These are phyloP conservation scores for Drosophila helvetica DNA, from an alignment of 2,888 invertebrate genomes.

Conservation along the genomic window DNA sequence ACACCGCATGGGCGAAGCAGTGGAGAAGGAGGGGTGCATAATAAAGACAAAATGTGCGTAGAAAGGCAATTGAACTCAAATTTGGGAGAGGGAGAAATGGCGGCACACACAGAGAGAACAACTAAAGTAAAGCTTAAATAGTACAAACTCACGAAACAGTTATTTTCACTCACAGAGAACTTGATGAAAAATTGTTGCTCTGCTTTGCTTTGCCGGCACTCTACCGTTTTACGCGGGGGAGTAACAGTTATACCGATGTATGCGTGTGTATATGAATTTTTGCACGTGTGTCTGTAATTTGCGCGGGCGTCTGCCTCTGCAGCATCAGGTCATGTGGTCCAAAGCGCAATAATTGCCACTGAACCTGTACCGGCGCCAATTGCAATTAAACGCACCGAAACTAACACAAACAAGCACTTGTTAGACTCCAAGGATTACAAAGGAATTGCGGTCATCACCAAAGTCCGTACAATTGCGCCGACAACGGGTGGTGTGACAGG, in stretches of 20 bases:
- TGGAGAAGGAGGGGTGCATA: slow-evolving; percentile 11
- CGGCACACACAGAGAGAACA: background rate
- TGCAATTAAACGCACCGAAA: background rate
- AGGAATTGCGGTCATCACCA: background rate
- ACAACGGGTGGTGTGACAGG: background rate
- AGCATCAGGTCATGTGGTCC: slow-evolving; percentile 16
- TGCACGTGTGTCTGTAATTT: slow-evolving; percentile 6
- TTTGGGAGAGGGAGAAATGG: background rate
- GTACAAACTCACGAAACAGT: slow-evolving; percentile 45
- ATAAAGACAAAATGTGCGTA: slow-evolving; percentile 33
- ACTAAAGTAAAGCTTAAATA: slow-evolving; percentile 16
- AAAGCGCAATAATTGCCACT: background rate
- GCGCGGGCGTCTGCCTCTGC: slow-evolving; percentile 16
- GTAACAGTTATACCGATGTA: slow-evolving; percentile 31
- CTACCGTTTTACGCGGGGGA: slow-evolving; percentile 17
- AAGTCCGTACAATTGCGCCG: background rate
- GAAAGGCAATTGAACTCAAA: slow-evolving; percentile 9
- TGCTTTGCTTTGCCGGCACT: slow-evolving; percentile 8
- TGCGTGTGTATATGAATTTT: slow-evolving; percentile 2
- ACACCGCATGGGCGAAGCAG: slow-evolving; percentile 22
- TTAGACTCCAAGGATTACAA: background rate
- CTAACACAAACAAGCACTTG: background rate
- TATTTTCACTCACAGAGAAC: slow-evolving; percentile 6
- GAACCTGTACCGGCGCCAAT: background rate
- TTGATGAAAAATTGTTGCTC: slow-evolving; percentile 34